Percentiles rank a stretch among this genome's conserved stretches.
Conservation (phyloP, 2,888 invertebrate species). For the Molanna angustata region DNA sequence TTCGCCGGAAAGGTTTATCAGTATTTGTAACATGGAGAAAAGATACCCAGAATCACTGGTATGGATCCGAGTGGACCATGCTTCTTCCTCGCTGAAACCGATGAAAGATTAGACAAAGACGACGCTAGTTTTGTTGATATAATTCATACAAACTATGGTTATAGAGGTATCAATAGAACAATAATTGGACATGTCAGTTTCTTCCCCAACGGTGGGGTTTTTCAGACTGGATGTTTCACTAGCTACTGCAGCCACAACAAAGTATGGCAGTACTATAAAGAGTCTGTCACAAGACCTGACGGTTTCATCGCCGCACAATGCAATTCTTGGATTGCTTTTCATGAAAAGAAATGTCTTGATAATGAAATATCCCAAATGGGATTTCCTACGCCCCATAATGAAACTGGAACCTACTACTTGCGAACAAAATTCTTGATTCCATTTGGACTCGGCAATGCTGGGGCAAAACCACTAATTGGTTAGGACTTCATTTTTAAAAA, state of each 20-base stretch:
- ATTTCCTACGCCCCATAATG: neutral
- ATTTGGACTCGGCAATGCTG: conserved; percentile 17
- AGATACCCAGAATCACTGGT: conserved; percentile 38
- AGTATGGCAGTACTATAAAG: conserved; percentile 19
- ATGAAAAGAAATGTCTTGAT: neutral
- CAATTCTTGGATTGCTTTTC: conserved; percentile 9
- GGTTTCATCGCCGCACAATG: conserved; percentile 22
- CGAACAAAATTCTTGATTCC: conserved; percentile 12
- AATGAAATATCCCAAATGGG: conserved; percentile 21
- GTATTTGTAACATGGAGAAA: conserved; percentile 9
- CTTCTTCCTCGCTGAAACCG: conserved; percentile 40
- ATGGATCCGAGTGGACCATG: conserved; percentile 53
- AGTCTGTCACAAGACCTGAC: conserved; percentile 16
- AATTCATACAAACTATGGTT: conserved; percentile 52
- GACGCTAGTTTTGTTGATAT: conserved; percentile 53
- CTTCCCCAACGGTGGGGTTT: conserved; percentile 51
- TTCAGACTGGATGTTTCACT: conserved; percentile 49
- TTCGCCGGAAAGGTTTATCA: conserved; percentile 29
- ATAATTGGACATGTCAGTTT: conserved; percentile 54
- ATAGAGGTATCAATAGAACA: conserved; percentile 43
- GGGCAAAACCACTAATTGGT: conserved; percentile 12
- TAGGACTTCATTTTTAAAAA: too few relatives aligned
- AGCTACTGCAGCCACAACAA: conserved; percentile 30
- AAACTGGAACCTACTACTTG: conserved; percentile 20
- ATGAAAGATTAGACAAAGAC: conserved; percentile 41